Evolutionary conservation across 1,140 invertebrate genomes (phyloP), one percentile per base, ranked within the genome.

Genomic region (Rhagoletis pomonella): DNA sequence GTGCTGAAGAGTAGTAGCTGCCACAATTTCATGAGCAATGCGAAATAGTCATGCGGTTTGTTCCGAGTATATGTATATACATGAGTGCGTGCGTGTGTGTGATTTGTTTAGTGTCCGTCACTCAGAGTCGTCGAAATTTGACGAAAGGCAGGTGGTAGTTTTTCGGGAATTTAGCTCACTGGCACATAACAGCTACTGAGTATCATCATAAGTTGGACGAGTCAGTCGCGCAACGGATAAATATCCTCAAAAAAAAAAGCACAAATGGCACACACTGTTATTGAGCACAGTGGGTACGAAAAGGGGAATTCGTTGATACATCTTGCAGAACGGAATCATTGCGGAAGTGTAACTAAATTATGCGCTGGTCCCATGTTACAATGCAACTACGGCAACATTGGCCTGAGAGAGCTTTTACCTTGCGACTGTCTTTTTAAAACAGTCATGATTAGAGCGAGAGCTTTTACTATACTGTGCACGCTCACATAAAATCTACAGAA

Each of bases 101-200:
- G 42, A n/a, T 73, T 10, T 65, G 55, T 19, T 77, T 50, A 86
- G 59, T 81, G 67, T 81, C 69, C 65, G 73, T 86, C 87, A 88
- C 29, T 29, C 29, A 29, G 29, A 29, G 85, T 86, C 86, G 85
- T 86, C 62, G 62, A 73, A 88, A 86, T 87, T 87, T 87, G 59
- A 58, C 85, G 85, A 88, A 87, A 86, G 88, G 88, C 88, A 88
- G 88, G 88, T 88, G 88, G 88, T 88, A 88, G 86, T 87, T 87
- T 85, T 85, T 85, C 59, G 84, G 84, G 59, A 59, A 85, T 85
- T 85, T 19, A 55, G 55, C 59, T 85, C 84, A 60, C 58, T 81
- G 73, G 47, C 73, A 81, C n/a, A 81, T 55, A 81, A 81, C 73
- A 55, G 73, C 73, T 81, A 81, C 73, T 81, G 73, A 81, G 73